Evolutionary conservation across 2,888 invertebrate species (phyloP).

Genomic region (Lasioglossum villosulum): DNA sequence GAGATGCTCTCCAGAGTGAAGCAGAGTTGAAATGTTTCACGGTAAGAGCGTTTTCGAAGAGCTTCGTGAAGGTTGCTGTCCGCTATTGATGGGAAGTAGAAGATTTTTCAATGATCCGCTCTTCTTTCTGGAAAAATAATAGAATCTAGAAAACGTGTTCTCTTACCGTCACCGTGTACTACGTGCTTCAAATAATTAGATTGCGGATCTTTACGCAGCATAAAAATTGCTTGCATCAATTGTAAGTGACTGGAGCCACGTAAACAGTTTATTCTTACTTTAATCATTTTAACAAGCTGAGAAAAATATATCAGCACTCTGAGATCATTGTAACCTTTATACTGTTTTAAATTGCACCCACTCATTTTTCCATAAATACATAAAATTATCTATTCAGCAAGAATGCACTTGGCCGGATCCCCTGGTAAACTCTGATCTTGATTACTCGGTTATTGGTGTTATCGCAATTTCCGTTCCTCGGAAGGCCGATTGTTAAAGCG

Average conservation of each 20-base stretch:
- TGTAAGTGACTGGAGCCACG: too few species aligned
- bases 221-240: too few species aligned
- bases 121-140: neutral
- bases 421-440: constrained; percentile 48
- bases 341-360: too few species aligned
- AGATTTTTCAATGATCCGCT: neutral
- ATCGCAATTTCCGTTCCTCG: constrained; percentile 62
- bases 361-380: too few species aligned
- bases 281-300: too few species aligned
- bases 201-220: too few species aligned
- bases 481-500: constrained; percentile 62
- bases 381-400: constrained; percentile 21
- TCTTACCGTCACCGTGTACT: too few species aligned
- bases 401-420: neutral
- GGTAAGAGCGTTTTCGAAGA: neutral
- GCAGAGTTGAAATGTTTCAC: neutral
- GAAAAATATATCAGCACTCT: too few species aligned
- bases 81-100: neutral
- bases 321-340: too few species aligned
- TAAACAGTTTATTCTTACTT: too few species aligned
- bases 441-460: constrained; percentile 52
- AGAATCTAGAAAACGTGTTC: neutral
- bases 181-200: constrained; percentile 13
- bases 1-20: neutral
- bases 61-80: neutral